These are phyloP conservation scores for Lampropteryx suffumata DNA, from an alignment of 2,888 invertebrate genomes.

Conservation along the genomic window DNA sequence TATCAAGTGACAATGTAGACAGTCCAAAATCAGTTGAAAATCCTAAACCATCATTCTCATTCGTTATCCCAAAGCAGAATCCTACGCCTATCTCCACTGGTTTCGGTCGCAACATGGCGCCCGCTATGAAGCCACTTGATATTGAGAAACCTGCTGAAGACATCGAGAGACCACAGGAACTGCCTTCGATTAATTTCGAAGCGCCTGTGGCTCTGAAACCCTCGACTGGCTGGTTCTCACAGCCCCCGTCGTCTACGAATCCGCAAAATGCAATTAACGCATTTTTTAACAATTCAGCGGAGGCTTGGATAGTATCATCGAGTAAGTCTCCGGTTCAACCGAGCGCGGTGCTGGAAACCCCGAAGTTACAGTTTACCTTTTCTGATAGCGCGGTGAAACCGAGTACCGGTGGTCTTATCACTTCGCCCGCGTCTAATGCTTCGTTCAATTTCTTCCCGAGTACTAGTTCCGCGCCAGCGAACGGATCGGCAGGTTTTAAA, in stretches of 20 bases:
- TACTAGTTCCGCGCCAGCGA: constrained; percentile 25
- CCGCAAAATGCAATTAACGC: constrained; percentile 10
- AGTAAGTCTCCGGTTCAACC: not conserved
- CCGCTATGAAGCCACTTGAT: constrained; percentile 27
- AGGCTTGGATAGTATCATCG: not conserved
- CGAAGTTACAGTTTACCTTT: constrained; percentile 6
- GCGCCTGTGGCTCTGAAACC: constrained; percentile 15
- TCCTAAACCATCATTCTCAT: constrained; percentile 51
- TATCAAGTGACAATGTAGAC: constrained; percentile 36
- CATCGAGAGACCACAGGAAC: constrained; percentile 52
- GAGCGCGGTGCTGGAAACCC: not conserved
- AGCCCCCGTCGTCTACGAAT: constrained; percentile 14
- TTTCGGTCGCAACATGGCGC: not conserved
- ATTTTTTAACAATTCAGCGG: constrained; percentile 5
- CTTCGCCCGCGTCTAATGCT: constrained; percentile 26
- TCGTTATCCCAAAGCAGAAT: constrained; percentile 55
- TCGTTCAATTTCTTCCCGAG: constrained; percentile 55
- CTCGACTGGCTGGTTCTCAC: constrained; percentile 25
- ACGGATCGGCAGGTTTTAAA: constrained; percentile 52
- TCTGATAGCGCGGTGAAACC: constrained; percentile 1
- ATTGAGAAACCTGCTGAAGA: constrained; percentile 32
- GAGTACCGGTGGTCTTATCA: not conserved
- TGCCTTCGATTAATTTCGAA: constrained; percentile 46
- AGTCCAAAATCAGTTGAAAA: constrained; percentile 27
- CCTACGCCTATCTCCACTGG: not conserved